Base-by-base conservation (phyloP, 2,797 vertebrate species). In the Muraenolepis orangiensis region DNA sequence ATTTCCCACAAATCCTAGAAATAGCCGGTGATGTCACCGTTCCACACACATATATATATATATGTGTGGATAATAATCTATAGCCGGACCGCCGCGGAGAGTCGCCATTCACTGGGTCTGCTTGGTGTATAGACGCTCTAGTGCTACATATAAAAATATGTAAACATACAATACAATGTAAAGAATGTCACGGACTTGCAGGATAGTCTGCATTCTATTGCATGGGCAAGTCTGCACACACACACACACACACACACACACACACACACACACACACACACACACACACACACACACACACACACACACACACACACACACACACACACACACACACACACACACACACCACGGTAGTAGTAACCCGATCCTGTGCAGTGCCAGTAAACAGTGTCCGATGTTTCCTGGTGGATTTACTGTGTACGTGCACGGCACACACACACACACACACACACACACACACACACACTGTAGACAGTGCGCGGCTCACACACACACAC, bases 11-110 rank as follows among this genome's bases (percentile, higher is more conserved):
- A 87, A 83, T 69, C 76, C 89, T 76, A 66, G 83, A 83, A 92
- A 93, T 89, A 91, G 85, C 81, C 23, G 66, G 40, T 91, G 88
- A 91, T 90, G 87, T 91, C 89, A 91, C 73, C 34, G 72, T 64
- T 8, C 46, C 46, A 74, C 69, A 82, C 80, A 80, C n/a, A n/a
- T n/a, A n/a, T n/a, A n/a, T n/a, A n/a, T n/a, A n/a, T n/a, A n/a
- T n/a, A n/a, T n/a, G n/a, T n/a, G n/a, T 82, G 78, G 82, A 84
- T 85, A 91, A 86, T 87, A 85, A 91, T 87, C 83, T 79, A 83
- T 87, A 76, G 82, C 76, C 80, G 80, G 68, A 74, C 79, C 42
- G 38, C 75, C 75, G 71, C 70, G 74, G 5, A 51, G 20, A 51
- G 18, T 7, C 5, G 46, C 46, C n/a, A 20, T 6, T 20, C 18